Evolutionary conservation across 2,888 invertebrate species (phyloP), one percentile per base, ranked within the genome.

Genomic region (Clostera curtula): DNA sequence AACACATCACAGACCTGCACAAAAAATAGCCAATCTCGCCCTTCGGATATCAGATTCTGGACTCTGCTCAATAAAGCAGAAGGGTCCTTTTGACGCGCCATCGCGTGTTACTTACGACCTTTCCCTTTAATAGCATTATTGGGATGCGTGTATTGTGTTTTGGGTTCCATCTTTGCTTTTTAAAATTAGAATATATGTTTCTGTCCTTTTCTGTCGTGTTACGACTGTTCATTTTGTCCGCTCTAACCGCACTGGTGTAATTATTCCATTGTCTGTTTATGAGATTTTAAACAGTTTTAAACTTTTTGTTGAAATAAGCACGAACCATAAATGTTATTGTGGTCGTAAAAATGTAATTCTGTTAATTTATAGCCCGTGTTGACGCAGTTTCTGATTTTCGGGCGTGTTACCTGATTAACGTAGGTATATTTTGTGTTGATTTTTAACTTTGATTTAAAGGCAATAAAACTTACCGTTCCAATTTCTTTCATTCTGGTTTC

Each of bases 151-250:
- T 69, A 77, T 75, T 73, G 75, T 79, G 67, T 74, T 80, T 82
- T 63, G 76, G 82, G 76, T 73, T 79, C 82, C 82, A 83, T 83
- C 82, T 83, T 83, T 82, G 70, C 76, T 80, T 82, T 82, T 82
- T 82, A 74, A 79, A 80, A 72, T 79, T 79, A 79, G 79, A 77
- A 72, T 70, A 49, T 56, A 41, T 65, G 49, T 61, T 36, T 48
- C 59, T 56, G 37, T 80, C 77, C 68, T 74, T 34, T 55, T 82
- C 67, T 40, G 34, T 25, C 60, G 14, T 52, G 40, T 36, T 39
- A 24, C 35, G 19, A 29, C 45, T 46, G 49, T 50, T 48, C 43
- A 39, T 40, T 39, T 29, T 32, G 45, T 34, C 52, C 52, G 45
- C 39, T 69, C 63, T 67, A 70, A 75, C 74, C 74, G 56, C 75